phyloP scores from a whole-genome alignment of 2,797 vertebrate genomes.

The Sebastes wilsoni region DNA sequence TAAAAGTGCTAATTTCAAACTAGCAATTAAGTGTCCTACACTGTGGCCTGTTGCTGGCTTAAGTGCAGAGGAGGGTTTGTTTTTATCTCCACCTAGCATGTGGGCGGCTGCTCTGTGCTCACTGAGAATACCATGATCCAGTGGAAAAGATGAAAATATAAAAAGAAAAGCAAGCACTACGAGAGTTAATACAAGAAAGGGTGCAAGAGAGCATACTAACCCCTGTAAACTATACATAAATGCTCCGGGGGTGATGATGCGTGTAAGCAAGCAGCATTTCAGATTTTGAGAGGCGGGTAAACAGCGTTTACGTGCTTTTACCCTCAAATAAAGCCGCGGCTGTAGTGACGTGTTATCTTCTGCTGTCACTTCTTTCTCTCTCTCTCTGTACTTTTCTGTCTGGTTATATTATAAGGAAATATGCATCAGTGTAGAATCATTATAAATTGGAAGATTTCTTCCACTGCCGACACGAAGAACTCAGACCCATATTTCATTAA shows the following conservation, averaged over 20 bases:
- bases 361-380: conserved; percentile 5
- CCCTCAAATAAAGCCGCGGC: neutral
- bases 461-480: conserved; percentile 21
- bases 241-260: neutral
- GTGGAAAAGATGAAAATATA: neutral
- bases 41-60: neutral
- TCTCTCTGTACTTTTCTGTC: neutral
- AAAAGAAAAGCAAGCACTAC: neutral
- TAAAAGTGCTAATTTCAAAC: neutral
- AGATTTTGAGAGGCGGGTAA: neutral
- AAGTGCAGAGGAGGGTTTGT: conserved; percentile 39
- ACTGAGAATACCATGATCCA: conserved; percentile 3
- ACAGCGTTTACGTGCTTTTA: neutral
- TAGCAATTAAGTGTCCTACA: neutral
- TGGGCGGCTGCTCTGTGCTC: conserved; percentile 23
- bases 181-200: conserved; percentile 17
- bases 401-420: conserved; percentile 23
- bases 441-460: conserved; percentile 37
- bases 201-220: neutral
- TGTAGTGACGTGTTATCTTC: neutral
- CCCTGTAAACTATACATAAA: neutral
- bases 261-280: neutral
- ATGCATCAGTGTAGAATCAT: conserved; percentile 40
- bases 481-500: conserved; percentile 44
- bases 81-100: conserved; percentile 36